Conservation (phyloP, 2,888 invertebrate species). For the Cephus runcator region DNA sequence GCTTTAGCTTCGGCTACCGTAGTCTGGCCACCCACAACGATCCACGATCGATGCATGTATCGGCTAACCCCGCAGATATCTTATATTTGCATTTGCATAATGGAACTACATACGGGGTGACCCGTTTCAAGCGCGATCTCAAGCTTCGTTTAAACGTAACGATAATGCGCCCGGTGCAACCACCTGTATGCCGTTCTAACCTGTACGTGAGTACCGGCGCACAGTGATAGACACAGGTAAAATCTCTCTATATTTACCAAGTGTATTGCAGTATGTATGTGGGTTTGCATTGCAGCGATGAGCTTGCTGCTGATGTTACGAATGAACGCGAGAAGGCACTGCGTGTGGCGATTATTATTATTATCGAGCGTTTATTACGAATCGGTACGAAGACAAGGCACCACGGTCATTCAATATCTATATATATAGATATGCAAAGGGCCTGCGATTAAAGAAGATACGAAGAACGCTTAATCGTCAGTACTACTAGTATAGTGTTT, state of each 20-base stretch:
- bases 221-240: background rate
- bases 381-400: background rate
- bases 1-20: conserved; percentile 19
- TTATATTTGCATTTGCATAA: conserved; percentile 29
- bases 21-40: conserved; percentile 31
- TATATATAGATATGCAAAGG: background rate
- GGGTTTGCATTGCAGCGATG: background rate
- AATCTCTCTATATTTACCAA: background rate
- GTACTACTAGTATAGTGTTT: background rate
- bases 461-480: background rate
- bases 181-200: conserved; percentile 8
- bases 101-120: conserved; percentile 22
- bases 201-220: background rate
- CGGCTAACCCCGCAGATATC: conserved; percentile 10
- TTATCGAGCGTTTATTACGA: background rate
- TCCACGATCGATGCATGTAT: conserved; percentile 22
- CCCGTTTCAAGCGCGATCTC: conserved; percentile 16
- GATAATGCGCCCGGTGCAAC: conserved; percentile 35
- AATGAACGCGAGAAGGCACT: background rate
- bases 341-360: background rate
- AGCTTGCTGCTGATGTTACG: background rate
- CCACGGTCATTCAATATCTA: background rate
- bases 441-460: background rate
- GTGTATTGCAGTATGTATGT: background rate
- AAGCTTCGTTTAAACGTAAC: conserved; percentile 20